Conservation (phyloP, 2,888 invertebrate genomes). For the Plebejus argus region DNA sequence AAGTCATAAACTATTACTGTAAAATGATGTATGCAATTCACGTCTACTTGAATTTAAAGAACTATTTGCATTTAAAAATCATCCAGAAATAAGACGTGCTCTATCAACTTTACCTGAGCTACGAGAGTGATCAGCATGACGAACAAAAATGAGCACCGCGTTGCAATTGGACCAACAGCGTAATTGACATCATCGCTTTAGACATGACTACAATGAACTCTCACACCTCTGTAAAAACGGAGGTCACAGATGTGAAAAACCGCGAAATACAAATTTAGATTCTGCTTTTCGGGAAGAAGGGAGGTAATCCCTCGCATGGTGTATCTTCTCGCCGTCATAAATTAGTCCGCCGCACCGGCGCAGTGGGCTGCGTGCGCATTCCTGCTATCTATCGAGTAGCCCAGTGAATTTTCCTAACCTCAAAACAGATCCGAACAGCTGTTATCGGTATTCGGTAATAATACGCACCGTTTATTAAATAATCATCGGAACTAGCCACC, state of each 20-base stretch:
- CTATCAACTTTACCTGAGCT: not conserved
- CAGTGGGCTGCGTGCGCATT: slow-evolving; percentile 70
- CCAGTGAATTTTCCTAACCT: slow-evolving; percentile 74
- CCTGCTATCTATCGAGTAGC: slow-evolving; percentile 66
- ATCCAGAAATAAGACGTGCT: not conserved
- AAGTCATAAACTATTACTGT: not conserved
- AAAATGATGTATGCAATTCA: not conserved
- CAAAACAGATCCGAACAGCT: slow-evolving; percentile 68
- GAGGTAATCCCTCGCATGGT: slow-evolving; percentile 34
- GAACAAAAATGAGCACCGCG: not conserved
- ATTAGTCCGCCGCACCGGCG: slow-evolving; percentile 46
- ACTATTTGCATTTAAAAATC: not conserved
- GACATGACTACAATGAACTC: not conserved
- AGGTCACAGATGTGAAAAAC: not conserved
- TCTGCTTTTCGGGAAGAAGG: slow-evolving; percentile 34
- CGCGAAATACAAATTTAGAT: slow-evolving; percentile 27
- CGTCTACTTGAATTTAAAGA: not conserved
- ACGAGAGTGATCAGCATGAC: not conserved
- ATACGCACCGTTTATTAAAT: slow-evolving; percentile 50
- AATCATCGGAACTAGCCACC: slow-evolving; percentile 48
- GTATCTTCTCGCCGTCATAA: slow-evolving; percentile 29
- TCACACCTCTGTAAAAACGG: slow-evolving; percentile 2
- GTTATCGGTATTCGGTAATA: slow-evolving; percentile 54
- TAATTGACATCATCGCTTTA: slow-evolving; percentile 22
- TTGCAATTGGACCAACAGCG: not conserved